Evolutionary conservation across 2,888 invertebrate species (phyloP).

Genomic region (Harpagoxenus sublaevis): DNA sequence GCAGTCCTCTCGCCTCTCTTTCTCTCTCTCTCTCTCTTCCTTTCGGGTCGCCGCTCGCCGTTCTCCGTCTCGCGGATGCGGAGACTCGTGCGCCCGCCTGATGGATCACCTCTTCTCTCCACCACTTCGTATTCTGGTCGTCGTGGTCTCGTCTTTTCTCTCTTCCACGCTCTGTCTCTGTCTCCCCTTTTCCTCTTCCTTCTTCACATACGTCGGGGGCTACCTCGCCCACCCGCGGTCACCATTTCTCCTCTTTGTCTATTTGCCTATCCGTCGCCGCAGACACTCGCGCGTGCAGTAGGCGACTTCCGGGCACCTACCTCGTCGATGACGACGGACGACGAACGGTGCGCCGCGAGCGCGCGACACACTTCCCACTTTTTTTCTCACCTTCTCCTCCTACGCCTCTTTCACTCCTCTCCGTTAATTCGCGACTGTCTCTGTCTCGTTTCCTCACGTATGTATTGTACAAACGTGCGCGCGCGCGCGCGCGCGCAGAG

Average conservation of each 20-base stretch:
- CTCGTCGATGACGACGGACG: constrained; percentile 41
- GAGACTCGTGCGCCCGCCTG: constrained; percentile 57
- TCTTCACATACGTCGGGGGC: constrained; percentile 12
- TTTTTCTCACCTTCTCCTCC: constrained; percentile 36
- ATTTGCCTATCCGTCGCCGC: constrained; percentile 8
- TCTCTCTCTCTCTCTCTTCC: constrained; percentile 15
- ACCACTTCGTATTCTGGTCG: constrained; percentile 9
- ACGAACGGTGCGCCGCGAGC: constrained; percentile 1
- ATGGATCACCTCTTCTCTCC: constrained; percentile 50
- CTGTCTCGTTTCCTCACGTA: constrained; percentile 35
- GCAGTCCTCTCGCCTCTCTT: constrained; percentile 50
- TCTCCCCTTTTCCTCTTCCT: constrained; percentile 26
- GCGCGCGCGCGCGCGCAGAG: background rate
- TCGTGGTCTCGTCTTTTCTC: background rate
- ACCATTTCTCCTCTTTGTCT: constrained; percentile 10
- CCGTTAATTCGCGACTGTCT: background rate
- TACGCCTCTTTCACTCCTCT: constrained; percentile 14
- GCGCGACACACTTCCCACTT: constrained; percentile 50
- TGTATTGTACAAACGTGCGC: background rate
- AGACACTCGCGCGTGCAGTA: constrained; percentile 21
- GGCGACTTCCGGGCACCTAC: constrained; percentile 44
- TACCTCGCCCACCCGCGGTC: constrained; percentile 23
- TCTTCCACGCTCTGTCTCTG: constrained; percentile 5
- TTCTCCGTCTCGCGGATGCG: constrained; percentile 49
- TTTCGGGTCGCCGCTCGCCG: background rate